phyloP scores from a whole-genome alignment of 2,888 invertebrate species.

The Andrena chrysosceles region DNA sequence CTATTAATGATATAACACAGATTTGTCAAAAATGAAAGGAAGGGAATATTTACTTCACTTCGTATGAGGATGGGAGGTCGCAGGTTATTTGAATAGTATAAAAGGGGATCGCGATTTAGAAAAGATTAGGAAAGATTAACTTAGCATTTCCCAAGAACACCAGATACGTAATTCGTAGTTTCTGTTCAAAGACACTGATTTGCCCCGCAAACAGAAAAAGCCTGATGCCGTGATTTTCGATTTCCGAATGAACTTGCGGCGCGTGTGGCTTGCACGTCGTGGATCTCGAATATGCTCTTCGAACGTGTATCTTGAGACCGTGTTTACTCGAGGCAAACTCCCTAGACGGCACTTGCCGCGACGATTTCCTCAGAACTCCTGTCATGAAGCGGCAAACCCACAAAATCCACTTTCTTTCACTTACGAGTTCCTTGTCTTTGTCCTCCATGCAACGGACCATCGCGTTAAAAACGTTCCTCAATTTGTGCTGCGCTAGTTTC shows the following conservation, averaged over 20 bases:
- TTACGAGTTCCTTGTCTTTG: slow-evolving; percentile 31
- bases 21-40: no score
- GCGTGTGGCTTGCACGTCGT: slow-evolving; percentile 10
- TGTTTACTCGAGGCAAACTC: slow-evolving; percentile 58
- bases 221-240: not conserved
- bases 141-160: no score
- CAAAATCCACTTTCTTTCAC: slow-evolving; percentile 54
- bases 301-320: slow-evolving; percentile 40
- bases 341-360: slow-evolving; percentile 41
- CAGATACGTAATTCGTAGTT: not conserved
- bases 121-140: no score
- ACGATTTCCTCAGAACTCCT: slow-evolving; percentile 52
- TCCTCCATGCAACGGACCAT: slow-evolving; percentile 24
- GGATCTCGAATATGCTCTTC: slow-evolving; percentile 44
- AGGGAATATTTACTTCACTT: no score
- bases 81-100: no score
- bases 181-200: not conserved
- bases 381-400: slow-evolving; percentile 46
- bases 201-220: not conserved
- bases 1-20: no score
- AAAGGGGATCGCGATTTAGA: no score
- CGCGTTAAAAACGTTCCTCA: slow-evolving; percentile 46
- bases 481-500: slow-evolving; percentile 3
- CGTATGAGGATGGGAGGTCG: no score
- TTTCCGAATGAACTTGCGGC: slow-evolving; percentile 7